phyloP scores from a whole-genome alignment of 2,888 invertebrate genomes.

The Trachelus stipa region DNA sequence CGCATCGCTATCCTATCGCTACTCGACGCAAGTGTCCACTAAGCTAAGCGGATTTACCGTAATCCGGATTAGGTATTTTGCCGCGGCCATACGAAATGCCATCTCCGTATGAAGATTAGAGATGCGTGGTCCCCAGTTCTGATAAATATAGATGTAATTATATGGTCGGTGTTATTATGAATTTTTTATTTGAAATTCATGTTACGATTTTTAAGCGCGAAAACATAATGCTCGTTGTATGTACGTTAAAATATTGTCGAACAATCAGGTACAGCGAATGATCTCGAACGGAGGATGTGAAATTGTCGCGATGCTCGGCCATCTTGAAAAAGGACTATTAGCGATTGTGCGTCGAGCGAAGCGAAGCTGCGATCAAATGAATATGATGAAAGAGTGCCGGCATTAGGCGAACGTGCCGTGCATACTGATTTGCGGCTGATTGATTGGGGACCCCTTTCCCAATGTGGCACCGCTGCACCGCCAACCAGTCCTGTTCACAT shows the following conservation, averaged over 20 bases:
- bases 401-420: slow-evolving; percentile 66
- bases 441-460: slow-evolving; percentile 63
- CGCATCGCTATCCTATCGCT: slow-evolving; percentile 43
- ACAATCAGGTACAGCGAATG: background rate
- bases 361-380: slow-evolving; percentile 63
- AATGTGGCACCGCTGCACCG: slow-evolving; percentile 45
- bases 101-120: background rate
- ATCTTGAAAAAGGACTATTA: slow-evolving; percentile 60
- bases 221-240: background rate
- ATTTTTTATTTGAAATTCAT: background rate
- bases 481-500: slow-evolving; percentile 15
- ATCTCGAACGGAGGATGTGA: background rate
- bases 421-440: slow-evolving; percentile 67
- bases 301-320: slow-evolving; percentile 24
- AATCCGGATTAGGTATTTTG: slow-evolving; percentile 66
- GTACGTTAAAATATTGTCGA: background rate
- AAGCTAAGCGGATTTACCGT: slow-evolving; percentile 65
- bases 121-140: background rate
- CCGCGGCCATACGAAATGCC: slow-evolving; percentile 40
- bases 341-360: slow-evolving; percentile 51
- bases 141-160: background rate
- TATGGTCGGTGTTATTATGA: background rate
- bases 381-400: slow-evolving; percentile 67
- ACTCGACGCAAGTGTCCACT: slow-evolving; percentile 62
- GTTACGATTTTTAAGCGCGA: background rate